These are phyloP conservation scores for Lepidocolaptes lacrymiger DNA, from an alignment of 2,797 vertebrate species.

Conservation along the genomic window DNA sequence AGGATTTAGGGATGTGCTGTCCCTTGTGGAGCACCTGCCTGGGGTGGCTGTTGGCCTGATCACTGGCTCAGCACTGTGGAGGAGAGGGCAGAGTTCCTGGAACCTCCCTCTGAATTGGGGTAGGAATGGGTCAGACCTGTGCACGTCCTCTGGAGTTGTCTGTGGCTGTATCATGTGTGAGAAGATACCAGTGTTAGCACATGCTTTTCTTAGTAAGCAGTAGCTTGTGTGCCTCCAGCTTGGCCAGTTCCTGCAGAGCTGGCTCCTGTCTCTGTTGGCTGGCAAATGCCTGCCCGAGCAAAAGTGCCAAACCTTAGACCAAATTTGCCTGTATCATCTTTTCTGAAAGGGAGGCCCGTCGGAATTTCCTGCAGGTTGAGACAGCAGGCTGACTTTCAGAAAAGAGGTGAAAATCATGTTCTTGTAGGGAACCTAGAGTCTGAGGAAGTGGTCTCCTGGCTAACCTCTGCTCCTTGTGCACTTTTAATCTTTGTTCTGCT, in stretches of 20 bases:
- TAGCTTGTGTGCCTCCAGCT: not conserved
- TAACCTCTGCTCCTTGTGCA: slow-evolving; percentile 51
- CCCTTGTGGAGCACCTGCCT: not conserved
- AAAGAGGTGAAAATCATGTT: not conserved
- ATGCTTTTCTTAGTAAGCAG: not conserved
- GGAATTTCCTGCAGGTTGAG: not conserved
- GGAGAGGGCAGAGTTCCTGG: not conserved
- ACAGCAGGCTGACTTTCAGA: not conserved
- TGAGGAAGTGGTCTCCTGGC: not conserved
- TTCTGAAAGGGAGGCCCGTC: not conserved
- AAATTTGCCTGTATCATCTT: not conserved
- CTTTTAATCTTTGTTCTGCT: slow-evolving; percentile 53
- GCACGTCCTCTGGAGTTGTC: not conserved
- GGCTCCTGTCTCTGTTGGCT: not conserved
- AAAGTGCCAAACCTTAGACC: slow-evolving; percentile 64
- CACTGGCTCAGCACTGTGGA: not conserved
- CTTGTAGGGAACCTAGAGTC: not conserved
- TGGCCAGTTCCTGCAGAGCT: not conserved
- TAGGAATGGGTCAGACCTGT: not conserved
- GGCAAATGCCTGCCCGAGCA: not conserved
- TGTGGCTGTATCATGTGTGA: not conserved
- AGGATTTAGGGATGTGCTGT: not conserved
- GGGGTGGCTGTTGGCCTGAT: not conserved
- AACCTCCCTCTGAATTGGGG: not conserved
- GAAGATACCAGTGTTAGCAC: not conserved